Evolutionary conservation across 2,888 invertebrate species (phyloP).

Genomic region (Tetramorium bicarinatum): DNA sequence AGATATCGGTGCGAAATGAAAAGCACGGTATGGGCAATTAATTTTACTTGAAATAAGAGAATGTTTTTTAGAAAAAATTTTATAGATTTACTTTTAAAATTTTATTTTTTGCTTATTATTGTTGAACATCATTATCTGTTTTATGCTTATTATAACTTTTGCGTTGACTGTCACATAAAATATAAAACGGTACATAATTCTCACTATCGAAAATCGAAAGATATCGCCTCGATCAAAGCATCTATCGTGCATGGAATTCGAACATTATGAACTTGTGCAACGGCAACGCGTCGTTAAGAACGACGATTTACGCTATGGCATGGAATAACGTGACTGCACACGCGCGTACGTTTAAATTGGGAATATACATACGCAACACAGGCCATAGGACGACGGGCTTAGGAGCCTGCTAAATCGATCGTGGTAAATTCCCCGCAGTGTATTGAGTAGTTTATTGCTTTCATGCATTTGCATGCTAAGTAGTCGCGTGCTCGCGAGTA

Average conservation of each 20-base stretch:
- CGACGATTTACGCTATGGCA: conserved; percentile 63
- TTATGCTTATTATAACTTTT: background rate
- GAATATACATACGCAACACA: conserved; percentile 71
- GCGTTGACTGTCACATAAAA: background rate
- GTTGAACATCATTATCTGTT: background rate
- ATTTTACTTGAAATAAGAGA: background rate
- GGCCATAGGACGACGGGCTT: conserved; percentile 38
- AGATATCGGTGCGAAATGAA: background rate
- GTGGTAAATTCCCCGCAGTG: conserved; percentile 84
- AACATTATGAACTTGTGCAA: background rate
- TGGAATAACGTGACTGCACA: conserved; percentile 55
- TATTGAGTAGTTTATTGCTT: conserved; percentile 87
- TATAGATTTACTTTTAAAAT: background rate
- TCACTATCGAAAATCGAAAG: background rate
- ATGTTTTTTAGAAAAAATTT: background rate
- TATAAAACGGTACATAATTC: background rate
- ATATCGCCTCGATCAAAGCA: background rate
- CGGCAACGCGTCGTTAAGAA: conserved; percentile 23
- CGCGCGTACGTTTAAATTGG: conserved; percentile 79
- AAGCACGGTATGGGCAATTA: background rate
- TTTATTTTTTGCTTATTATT: background rate
- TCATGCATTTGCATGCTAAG: conserved; percentile 87
- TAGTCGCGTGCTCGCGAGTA: conserved; percentile 86
- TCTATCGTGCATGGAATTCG: conserved; percentile 7
- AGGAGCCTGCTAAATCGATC: conserved; percentile 82